These are phyloP conservation scores for Beris morrisii DNA, from an alignment of 2,888 invertebrate species.

Conservation along the genomic window DNA sequence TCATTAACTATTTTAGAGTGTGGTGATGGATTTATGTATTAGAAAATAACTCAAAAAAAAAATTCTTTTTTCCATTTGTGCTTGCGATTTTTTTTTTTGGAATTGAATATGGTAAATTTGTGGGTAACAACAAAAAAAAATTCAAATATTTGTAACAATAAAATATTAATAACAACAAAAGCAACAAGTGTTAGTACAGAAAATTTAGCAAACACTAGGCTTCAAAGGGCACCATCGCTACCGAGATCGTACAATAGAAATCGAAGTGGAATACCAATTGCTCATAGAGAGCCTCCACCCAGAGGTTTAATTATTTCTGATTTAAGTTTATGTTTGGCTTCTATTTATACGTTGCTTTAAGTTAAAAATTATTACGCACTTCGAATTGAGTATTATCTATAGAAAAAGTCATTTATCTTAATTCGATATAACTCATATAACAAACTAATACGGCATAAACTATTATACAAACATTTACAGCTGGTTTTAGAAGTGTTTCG, in stretches of 20 bases:
- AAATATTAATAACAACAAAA: constrained; percentile 11
- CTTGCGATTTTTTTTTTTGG: constrained; percentile 35
- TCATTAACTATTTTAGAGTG: constrained; percentile 24
- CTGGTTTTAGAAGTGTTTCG: constrained; percentile 80
- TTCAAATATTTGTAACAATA: constrained; percentile 1
- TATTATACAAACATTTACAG: constrained; percentile 40
- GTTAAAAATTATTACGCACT: background rate
- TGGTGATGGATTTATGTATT: constrained; percentile 26
- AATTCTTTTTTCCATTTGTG: constrained; percentile 38
- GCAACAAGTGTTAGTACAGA: constrained; percentile 59
- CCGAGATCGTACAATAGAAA: constrained; percentile 62
- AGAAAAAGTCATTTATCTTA: background rate
- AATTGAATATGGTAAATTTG: constrained; percentile 17
- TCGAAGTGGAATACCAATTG: constrained; percentile 64
- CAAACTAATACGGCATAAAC: background rate
- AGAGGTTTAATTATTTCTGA: constrained; percentile 41
- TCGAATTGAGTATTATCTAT: background rate
- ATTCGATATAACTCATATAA: background rate
- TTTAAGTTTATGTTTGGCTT: constrained; percentile 19
- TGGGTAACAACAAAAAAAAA: constrained; percentile 2
- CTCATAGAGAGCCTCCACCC: constrained; percentile 44
- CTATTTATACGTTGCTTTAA: background rate
- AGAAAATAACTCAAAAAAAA: constrained; percentile 23
- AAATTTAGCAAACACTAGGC: constrained; percentile 60
- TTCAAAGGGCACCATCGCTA: constrained; percentile 63